Percentiles rank a stretch among this genome's conserved stretches.
Conservation (phyloP, 1,140 invertebrate species). For the Drosophila lowei region DNA sequence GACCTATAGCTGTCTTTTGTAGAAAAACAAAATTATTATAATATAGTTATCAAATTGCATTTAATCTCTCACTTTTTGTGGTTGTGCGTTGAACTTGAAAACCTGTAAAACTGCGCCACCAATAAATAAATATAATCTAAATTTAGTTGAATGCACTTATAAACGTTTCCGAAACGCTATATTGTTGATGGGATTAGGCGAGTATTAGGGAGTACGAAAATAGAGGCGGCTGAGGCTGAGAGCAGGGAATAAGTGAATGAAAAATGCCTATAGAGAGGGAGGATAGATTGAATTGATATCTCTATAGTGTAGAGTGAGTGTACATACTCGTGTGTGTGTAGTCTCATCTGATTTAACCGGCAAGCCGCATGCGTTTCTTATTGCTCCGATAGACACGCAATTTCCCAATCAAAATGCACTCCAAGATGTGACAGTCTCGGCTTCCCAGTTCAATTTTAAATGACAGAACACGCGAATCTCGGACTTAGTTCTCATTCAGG, state of each 20-base stretch:
- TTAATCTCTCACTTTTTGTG: slow-evolving; percentile 12
- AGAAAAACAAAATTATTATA: slow-evolving; percentile 28
- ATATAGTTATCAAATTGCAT: slow-evolving; percentile 22
- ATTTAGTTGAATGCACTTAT: slow-evolving; percentile 26
- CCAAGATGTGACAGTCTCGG: slow-evolving; percentile 39
- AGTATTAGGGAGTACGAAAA: background rate
- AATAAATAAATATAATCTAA: slow-evolving; percentile 48
- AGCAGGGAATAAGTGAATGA: background rate
- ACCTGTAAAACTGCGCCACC: slow-evolving; percentile 23
- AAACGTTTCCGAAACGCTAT: slow-evolving; percentile 17
- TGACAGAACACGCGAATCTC: slow-evolving; percentile 55
- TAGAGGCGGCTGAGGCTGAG: background rate
- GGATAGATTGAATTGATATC: too few species aligned
- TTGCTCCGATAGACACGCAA: slow-evolving; percentile 49
- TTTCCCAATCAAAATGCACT: slow-evolving; percentile 60
- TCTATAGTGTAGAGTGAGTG: too few species aligned
- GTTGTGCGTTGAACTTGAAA: background rate
- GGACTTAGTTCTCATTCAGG: slow-evolving; percentile 49
- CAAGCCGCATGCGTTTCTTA: slow-evolving; percentile 4
- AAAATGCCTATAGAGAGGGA: background rate
- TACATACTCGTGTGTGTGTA: slow-evolving; percentile 7
- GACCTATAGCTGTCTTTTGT: background rate
- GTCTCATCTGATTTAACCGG: slow-evolving; percentile 11
- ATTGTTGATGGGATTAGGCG: background rate
- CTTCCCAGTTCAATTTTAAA: slow-evolving; percentile 45